A percentile compares a stretch with the other conserved stretches of the same genome.
Evolutionary conservation across 2,888 invertebrate species (phyloP).

Genomic region (Deroplatys truncata): DNA sequence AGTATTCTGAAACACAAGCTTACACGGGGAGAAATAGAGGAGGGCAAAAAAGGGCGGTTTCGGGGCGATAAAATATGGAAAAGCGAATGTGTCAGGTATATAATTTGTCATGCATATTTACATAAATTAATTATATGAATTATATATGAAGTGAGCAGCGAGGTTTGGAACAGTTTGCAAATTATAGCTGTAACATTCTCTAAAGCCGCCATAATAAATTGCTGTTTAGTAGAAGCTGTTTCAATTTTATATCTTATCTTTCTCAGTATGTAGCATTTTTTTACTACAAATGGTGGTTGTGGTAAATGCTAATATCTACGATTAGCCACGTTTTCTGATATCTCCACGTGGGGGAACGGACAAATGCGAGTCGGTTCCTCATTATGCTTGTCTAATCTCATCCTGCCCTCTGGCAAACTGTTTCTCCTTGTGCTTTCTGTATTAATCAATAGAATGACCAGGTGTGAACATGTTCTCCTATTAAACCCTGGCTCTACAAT

Average conservation of each 20-base stretch:
- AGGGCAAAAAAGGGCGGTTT: neutral
- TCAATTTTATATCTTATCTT: neutral
- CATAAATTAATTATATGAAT: neutral
- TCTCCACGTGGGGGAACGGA: too few relatives aligned
- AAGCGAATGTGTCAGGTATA: neutral
- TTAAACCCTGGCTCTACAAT: too few relatives aligned
- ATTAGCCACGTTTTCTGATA: neutral
- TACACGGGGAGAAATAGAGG: neutral
- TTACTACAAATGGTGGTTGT: neutral
- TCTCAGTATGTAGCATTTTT: neutral
- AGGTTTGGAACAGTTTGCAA: neutral
- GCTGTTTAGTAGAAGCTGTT: neutral
- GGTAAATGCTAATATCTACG: neutral
- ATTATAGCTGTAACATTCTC: neutral
- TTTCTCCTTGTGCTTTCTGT: too few relatives aligned
- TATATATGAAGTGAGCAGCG: neutral
- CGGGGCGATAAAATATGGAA: neutral
- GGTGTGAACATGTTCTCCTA: too few relatives aligned
- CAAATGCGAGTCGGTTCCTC: too few relatives aligned
- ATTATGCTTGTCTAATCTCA: too few relatives aligned
- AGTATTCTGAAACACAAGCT: too few relatives aligned
- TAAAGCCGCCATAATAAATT: neutral
- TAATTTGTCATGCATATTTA: neutral
- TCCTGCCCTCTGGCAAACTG: too few relatives aligned
- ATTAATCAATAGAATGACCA: too few relatives aligned